These are phyloP conservation scores for Centroberyx gerrardi DNA, from an alignment of 2,797 vertebrate species.

Conservation along the genomic window DNA sequence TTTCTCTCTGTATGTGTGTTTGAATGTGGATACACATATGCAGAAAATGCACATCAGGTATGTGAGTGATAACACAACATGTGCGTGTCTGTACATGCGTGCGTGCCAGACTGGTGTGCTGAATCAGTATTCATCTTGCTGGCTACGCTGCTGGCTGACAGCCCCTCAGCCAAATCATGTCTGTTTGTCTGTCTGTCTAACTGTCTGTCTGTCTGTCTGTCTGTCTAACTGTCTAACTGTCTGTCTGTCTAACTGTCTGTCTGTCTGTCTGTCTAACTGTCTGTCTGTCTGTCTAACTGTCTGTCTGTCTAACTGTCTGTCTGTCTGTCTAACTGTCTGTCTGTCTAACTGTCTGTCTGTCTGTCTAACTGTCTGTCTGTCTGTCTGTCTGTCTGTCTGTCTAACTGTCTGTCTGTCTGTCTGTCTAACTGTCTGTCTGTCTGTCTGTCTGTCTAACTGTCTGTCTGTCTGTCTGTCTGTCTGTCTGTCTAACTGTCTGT, in stretches of 20 bases:
- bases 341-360: neutral
- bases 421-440: neutral
- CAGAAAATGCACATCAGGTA: conserved; percentile 14
- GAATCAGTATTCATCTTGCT: conserved; percentile 50
- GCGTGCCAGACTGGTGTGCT: neutral
- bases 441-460: neutral
- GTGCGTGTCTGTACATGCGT: conserved; percentile 14
- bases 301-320: no score
- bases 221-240: no score
- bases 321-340: no score
- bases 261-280: neutral
- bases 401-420: no score
- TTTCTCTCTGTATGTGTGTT: conserved; percentile 25
- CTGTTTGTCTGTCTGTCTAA: conserved; percentile 26
- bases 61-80: conserved; percentile 20
- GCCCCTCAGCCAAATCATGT: conserved; percentile 45
- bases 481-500: no score
- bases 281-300: neutral
- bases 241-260: neutral
- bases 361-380: no score
- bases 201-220: no score
- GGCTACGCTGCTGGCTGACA: conserved; percentile 16
- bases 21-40: neutral
- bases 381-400: neutral
- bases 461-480: neutral